phyloP scores from a whole-genome alignment of 2,113 vertebrate genomes.

The Gymnarchus niloticus region DNA sequence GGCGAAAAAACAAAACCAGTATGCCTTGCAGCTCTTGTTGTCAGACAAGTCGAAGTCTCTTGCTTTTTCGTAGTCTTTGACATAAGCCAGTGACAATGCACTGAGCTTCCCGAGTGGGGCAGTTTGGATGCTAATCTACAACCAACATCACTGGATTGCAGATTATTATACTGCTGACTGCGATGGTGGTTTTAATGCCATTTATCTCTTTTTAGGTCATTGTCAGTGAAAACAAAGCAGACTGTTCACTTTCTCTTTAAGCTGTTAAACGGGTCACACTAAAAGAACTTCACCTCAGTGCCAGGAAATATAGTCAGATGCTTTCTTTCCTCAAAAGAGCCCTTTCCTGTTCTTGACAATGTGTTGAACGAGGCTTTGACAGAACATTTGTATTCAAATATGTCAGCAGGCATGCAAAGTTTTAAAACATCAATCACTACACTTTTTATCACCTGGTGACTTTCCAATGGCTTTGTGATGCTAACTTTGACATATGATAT shows the following conservation, averaged over 20 bases:
- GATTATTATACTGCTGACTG: background rate
- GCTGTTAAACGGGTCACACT: background rate
- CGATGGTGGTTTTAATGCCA: background rate
- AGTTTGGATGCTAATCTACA: background rate
- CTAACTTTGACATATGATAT: too few relatives aligned
- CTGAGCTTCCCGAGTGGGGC: background rate
- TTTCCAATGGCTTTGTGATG: background rate
- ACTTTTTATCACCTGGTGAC: background rate
- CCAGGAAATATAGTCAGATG: background rate
- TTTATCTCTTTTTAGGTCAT: background rate
- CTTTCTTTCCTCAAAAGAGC: background rate
- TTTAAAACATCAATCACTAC: background rate
- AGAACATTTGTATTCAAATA: background rate
- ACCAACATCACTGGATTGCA: background rate
- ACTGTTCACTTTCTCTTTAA: background rate
- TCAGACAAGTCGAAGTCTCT: background rate
- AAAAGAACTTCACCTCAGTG: background rate
- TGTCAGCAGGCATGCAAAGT: background rate
- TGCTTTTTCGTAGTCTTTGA: background rate
- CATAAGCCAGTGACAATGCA: background rate
- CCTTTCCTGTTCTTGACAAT: background rate
- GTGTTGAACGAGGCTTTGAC: background rate
- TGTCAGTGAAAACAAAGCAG: background rate
- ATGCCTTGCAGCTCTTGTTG: background rate
- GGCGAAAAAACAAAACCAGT: background rate